Conservation (phyloP, 2,888 invertebrate genomes). For the Melieria picta region DNA sequence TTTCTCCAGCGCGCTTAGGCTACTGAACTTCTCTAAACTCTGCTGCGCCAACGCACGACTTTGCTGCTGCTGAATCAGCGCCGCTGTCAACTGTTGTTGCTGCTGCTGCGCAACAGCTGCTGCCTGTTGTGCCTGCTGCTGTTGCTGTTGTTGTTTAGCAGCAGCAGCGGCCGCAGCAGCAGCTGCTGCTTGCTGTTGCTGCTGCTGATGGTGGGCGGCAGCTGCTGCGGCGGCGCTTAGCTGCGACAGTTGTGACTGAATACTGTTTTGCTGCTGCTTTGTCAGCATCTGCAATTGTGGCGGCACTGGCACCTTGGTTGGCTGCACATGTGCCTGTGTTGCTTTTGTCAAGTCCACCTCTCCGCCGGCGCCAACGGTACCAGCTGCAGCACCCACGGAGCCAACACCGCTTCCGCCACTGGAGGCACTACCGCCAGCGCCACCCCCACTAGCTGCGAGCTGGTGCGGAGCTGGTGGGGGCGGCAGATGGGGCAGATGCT, state of each 20-base stretch:
- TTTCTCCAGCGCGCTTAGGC: slow-evolving; percentile 69
- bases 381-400: slow-evolving; percentile 44
- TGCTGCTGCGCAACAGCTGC: slow-evolving; percentile 66
- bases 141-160: slow-evolving; percentile 64
- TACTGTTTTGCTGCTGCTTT: slow-evolving; percentile 62
- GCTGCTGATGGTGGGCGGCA: slow-evolving; percentile 57
- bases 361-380: slow-evolving; percentile 48
- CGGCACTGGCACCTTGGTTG: slow-evolving; percentile 42
- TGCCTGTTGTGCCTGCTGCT: slow-evolving; percentile 50
- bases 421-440: slow-evolving; percentile 9
- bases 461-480: slow-evolving; percentile 50
- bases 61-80: slow-evolving; percentile 74
- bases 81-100: slow-evolving; percentile 74
- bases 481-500: slow-evolving; percentile 69
- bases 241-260: slow-evolving; percentile 61
- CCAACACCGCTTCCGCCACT: slow-evolving; percentile 39
- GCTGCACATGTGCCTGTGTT: slow-evolving; percentile 43
- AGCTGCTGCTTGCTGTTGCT: slow-evolving; percentile 50
- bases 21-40: slow-evolving; percentile 73
- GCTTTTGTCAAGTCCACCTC: slow-evolving; percentile 62
- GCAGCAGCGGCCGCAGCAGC: slow-evolving; percentile 51
- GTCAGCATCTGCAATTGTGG: slow-evolving; percentile 60
- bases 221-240: slow-evolving; percentile 53
- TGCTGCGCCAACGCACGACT: slow-evolving; percentile 71
- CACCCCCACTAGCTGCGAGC: slow-evolving; percentile 28